These are phyloP conservation scores for Octomys mimax DNA, from an alignment of 2,797 vertebrate species.

Conservation along the genomic window DNA sequence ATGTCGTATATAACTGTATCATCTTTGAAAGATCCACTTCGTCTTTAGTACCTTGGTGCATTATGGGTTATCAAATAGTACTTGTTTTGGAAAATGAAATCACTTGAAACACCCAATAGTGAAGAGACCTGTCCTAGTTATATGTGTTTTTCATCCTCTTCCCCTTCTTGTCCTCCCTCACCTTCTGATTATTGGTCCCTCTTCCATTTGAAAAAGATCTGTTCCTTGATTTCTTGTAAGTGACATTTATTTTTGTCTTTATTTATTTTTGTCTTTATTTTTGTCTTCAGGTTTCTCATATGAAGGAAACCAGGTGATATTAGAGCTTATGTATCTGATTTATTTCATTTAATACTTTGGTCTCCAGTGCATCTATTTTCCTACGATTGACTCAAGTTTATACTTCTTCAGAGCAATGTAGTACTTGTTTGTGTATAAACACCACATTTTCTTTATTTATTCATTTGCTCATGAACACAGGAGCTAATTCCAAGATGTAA, in stretches of 20 bases:
- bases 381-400: neutral
- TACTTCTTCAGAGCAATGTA: neutral
- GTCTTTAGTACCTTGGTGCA: neutral
- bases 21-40: conserved; percentile 12
- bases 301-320: neutral
- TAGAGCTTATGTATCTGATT: neutral
- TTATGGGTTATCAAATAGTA: neutral
- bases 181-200: neutral
- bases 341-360: neutral
- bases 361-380: neutral
- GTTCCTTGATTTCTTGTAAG: neutral
- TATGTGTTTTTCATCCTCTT: neutral
- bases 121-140: neutral
- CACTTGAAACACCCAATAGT: neutral
- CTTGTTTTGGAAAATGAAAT: conserved; percentile 10
- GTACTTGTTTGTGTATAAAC: neutral
- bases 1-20: neutral
- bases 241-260: neutral
- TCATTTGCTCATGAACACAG: neutral
- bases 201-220: neutral
- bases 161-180: neutral
- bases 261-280: neutral
- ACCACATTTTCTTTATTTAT: neutral
- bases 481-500: neutral
- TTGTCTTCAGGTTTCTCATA: neutral